Evolutionary conservation across 2,888 invertebrate species (phyloP), one percentile per base, ranked within the genome.

Genomic region (Masnerella sp.): DNA sequence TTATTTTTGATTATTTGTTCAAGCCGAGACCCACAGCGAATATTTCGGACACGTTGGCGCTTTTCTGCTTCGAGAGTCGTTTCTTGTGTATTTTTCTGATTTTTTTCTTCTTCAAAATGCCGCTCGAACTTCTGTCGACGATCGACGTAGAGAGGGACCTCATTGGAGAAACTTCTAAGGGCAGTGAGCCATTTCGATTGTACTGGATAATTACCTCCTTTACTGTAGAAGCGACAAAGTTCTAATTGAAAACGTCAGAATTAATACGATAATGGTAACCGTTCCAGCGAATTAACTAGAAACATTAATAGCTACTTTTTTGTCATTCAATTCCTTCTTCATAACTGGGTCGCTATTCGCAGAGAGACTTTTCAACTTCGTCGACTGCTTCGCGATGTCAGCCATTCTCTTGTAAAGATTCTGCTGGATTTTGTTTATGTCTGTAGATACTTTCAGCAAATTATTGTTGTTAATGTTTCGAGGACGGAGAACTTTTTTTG

Each of bases 21-120:
- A 82, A 65, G 11, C 84, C 77, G 34, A 84, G 74, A 58, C 85
- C 85, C 45, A 85, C 77, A 11, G 86, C 85, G 18, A 83, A 84
- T 74, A 86, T 85, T 7, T 84, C 82, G 1, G 80, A 78, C 9
- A 84, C 78, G 15, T 83, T 79, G 2, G 75, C 61, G 2, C 77
- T 28, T 49, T 81, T 74, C 62, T 83, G 80, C 15, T 71, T 80
- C 25, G 79, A 83, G 22, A 77, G 82, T 7, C 77, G 75, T 2
- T 78, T 77, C 43, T 68, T 65, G 12, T 76, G 65, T 45, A 77
- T 81, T 36, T 80, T 78, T 12, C 59, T 78, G 32, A 80, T 81
- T 14, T 65, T 78, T 38, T 79, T 82, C 7, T 69, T 68, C 9
- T 73, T 76, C 14, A 77, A 36, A 11, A 70, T 8, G 2, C 70